Conservation (phyloP, 1,140 invertebrate genomes). For the Melipona quadrifasciata region DNA sequence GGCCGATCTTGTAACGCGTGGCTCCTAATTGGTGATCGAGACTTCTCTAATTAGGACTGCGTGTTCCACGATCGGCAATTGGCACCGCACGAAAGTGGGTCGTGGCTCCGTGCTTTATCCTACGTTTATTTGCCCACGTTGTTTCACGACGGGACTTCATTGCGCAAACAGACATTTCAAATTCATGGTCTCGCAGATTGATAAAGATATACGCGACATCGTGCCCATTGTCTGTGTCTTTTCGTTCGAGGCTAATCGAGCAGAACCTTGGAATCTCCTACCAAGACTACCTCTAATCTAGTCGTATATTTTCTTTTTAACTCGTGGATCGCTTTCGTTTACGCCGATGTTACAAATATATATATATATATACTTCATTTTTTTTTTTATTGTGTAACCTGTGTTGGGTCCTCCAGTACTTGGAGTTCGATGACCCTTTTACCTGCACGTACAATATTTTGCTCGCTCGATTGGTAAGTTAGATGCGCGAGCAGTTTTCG, state of each 20-base stretch:
- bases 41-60: slow-evolving; percentile 67
- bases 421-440: not conserved
- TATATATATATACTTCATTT: no score
- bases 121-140: slow-evolving; percentile 46
- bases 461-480: no score
- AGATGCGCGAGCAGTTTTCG: no score
- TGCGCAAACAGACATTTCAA: slow-evolving; percentile 53
- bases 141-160: slow-evolving; percentile 18
- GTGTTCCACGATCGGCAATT: slow-evolving; percentile 66
- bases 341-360: no score
- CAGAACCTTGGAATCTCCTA: not conserved
- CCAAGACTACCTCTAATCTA: not conserved
- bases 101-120: slow-evolving; percentile 59
- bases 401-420: no score
- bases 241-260: not conserved
- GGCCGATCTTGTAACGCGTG: slow-evolving; percentile 31
- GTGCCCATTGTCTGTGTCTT: not conserved
- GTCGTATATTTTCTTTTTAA: not conserved
- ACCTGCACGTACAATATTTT: no score
- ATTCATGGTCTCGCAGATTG: slow-evolving; percentile 47
- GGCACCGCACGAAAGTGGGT: slow-evolving; percentile 74
- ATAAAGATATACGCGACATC: slow-evolving; percentile 24
- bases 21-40: slow-evolving; percentile 61
- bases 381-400: no score
- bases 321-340: not conserved